Base-by-base conservation (phyloP, 2,797 vertebrate genomes). In the Coilia nasus region DNA sequence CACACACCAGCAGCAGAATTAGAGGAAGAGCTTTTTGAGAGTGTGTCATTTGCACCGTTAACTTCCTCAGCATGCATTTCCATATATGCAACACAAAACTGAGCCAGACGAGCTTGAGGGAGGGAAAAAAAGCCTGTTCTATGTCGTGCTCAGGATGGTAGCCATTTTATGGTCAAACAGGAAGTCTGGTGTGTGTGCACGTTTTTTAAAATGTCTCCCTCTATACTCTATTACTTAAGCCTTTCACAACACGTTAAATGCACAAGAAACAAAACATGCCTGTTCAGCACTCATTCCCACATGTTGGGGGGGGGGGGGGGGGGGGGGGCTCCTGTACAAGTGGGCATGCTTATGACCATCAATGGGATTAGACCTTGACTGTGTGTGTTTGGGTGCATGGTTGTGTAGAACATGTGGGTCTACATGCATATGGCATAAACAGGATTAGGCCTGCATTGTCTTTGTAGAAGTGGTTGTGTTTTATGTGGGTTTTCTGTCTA, bases 121-220 rank as follows among this genome's bases (percentile, higher is more conserved):
- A 23, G n/a, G 2, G 7, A 25, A 17, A 21, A 19, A 19, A 15
- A 3, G 25, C 31, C 64, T 31, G 64, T 71, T 71, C 28, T 31
- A 71, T 5, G 64, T n/a, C 17, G 14, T n/a, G 4, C 64, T 31
- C 10, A 71, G 71, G 31, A 44, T 2, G 71, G 71, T 41, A 35
- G 71, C 71, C 71, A 78, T 78, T 78, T 78, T 78, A 35, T 78
- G 71, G 71, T 41, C 71, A 41, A 44, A 78, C 31, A 78, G 71
- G 71, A 78, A 50, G 47, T 71, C 17, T 67, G 41, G 21, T 81
- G 50, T 5, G 7, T 81, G 19, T 83, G 82, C 28, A 46, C n/a
- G 57, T 17, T 9, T 9, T 82, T 28, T 60, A 71, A 71, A 71
- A 71, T 78, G 71, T 78, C 71, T 44, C 44, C 71, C 35, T 31